Conservation (phyloP, 2,113 vertebrate genomes). For the Corynorhinus townsendii region DNA sequence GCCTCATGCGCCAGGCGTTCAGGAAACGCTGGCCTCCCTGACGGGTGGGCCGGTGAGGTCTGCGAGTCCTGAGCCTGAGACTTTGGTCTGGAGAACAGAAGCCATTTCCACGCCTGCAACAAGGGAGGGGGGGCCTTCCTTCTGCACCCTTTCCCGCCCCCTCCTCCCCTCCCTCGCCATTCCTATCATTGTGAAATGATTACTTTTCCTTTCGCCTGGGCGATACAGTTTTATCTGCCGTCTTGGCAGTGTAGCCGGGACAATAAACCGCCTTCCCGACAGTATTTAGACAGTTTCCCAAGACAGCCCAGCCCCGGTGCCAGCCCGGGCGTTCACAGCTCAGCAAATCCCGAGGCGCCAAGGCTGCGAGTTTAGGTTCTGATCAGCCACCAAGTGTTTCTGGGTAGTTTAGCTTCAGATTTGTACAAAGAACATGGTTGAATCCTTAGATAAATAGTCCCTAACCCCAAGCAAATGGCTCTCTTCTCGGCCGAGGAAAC, state of each 20-base stretch:
- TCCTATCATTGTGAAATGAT: neutral
- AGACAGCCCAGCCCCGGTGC: neutral
- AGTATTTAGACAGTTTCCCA: neutral
- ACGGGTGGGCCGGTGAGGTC: rapidly evolving
- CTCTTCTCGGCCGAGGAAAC: neutral
- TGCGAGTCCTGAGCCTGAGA: rapidly evolving
- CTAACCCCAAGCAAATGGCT: neutral
- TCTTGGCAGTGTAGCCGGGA: neutral
- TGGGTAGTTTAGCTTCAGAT: neutral
- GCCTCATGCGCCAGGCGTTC: rapidly evolving
- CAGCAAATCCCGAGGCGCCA: neutral
- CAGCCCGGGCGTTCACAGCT: neutral
- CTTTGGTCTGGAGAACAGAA: neutral
- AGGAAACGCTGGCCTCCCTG: neutral
- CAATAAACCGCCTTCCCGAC: neutral
- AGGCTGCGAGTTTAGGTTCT: neutral
- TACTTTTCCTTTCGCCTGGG: neutral
- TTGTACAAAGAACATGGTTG: neutral
- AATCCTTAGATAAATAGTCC: neutral
- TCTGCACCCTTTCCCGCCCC: too few species aligned
- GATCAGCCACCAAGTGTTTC: neutral
- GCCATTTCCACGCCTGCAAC: rapidly evolving
- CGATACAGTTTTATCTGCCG: neutral
- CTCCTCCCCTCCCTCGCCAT: rapidly evolving
- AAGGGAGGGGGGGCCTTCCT: neutral